Evolutionary conservation across 2,113 vertebrate genomes (phyloP).

Genomic region (Colius striatus): DNA sequence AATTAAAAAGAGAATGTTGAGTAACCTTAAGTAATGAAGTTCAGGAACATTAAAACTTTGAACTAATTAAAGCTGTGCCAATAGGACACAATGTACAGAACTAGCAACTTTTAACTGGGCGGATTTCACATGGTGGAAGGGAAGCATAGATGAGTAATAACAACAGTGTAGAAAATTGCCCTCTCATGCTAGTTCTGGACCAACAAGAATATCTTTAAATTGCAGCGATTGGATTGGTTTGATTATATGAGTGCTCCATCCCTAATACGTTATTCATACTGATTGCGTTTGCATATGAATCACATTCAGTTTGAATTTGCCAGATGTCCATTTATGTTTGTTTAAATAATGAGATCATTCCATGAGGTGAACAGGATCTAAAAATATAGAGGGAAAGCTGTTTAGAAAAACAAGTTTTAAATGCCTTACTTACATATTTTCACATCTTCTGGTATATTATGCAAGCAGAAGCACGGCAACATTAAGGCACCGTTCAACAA

Average conservation of each 20-base stretch:
- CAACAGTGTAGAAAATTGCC: background rate
- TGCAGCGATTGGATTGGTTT: background rate
- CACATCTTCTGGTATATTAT: background rate
- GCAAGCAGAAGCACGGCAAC: background rate
- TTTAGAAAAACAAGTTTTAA: background rate
- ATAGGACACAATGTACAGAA: background rate
- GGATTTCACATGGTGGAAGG: background rate
- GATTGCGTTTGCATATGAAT: conserved; percentile 41
- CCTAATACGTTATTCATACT: background rate
- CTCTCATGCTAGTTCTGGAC: background rate
- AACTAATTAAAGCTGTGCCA: background rate
- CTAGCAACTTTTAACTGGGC: background rate
- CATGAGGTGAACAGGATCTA: conserved; percentile 21
- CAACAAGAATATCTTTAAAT: background rate
- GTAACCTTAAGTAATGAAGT: background rate
- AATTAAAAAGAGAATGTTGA: background rate
- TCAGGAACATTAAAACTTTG: background rate
- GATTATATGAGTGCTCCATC: background rate
- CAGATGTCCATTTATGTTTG: conserved; percentile 37
- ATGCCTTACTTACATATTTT: background rate
- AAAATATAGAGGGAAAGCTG: conserved; percentile 8
- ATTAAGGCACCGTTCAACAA: background rate
- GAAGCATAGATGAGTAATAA: background rate
- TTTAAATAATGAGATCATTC: conserved; percentile 60
- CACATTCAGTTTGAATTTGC: conserved; percentile 30